phyloP scores from a whole-genome alignment of 2,797 vertebrate genomes.

The Xiphorhynchus erythropygius region DNA sequence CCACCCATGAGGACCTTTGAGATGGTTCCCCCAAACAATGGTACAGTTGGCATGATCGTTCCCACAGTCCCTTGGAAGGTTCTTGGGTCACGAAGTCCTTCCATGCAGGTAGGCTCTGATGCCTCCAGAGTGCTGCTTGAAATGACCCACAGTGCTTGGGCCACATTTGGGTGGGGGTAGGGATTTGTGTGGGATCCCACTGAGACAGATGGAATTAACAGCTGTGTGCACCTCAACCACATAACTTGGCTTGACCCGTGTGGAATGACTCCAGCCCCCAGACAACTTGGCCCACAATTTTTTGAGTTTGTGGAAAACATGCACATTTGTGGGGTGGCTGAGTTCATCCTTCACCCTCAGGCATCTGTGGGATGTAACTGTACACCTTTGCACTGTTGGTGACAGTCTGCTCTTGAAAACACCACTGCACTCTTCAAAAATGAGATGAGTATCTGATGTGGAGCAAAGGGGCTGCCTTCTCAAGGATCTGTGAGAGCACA shows the following conservation, averaged over 20 bases:
- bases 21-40: background rate
- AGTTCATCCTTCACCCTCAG: background rate
- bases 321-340: background rate
- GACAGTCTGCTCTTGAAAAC: background rate
- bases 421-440: background rate
- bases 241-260: accelerated
- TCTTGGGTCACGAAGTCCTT: background rate
- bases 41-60: background rate
- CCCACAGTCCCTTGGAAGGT: background rate
- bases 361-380: background rate
- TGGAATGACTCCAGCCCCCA: background rate
- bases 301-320: background rate
- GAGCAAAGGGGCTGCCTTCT: background rate
- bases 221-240: accelerated
- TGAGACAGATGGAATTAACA: background rate
- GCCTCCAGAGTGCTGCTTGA: background rate
- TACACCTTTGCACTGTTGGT: background rate
- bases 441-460: background rate
- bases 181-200: background rate
- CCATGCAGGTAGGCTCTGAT: background rate
- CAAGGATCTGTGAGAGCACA: background rate
- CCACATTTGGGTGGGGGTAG: accelerated
- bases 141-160: accelerated
- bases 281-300: background rate
- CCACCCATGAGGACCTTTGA: background rate